Evolutionary conservation across 2,888 invertebrate genomes (phyloP).

Genomic region (Tryphoninae sp.): DNA sequence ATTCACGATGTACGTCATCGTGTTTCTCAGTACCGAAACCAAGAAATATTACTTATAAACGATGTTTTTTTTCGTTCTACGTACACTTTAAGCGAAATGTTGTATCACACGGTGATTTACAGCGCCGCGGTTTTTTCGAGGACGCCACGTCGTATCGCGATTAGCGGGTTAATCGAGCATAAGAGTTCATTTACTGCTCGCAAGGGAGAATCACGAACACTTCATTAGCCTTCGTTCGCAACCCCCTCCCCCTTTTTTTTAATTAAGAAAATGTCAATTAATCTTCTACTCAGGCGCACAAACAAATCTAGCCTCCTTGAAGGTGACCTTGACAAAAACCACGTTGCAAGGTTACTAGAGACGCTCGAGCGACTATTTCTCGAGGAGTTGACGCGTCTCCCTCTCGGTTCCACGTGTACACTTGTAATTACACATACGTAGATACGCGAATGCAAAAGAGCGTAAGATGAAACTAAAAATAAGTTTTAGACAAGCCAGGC

Average conservation of each 20-base stretch:
- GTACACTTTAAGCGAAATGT: background rate
- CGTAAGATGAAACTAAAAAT: conserved; percentile 54
- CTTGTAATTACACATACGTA: background rate
- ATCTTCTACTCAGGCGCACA: conserved; percentile 47
- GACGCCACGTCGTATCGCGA: background rate
- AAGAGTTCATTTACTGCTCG: background rate
- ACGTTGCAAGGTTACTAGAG: conserved; percentile 41
- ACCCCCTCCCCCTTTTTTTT: background rate
- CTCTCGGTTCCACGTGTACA: background rate
- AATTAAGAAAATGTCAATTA: conserved; percentile 28
- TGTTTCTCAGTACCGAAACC: background rate
- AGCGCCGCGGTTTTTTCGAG: background rate
- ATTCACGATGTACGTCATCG: background rate
- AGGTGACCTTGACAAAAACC: conserved; percentile 41
- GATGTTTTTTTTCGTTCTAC: background rate
- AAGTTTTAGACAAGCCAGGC: conserved; percentile 32
- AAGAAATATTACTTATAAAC: background rate
- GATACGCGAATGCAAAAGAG: conserved; percentile 16
- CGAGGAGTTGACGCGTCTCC: conserved; percentile 37
- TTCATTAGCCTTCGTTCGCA: background rate
- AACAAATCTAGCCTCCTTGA: conserved; percentile 42
- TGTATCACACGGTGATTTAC: background rate
- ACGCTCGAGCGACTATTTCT: conserved; percentile 8
- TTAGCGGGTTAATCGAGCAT: background rate
- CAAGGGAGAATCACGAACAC: background rate